phyloP scores from a whole-genome alignment of 30 jellyfish, hydroid and myxozoan genomes.

The Hydra vulgaris region DNA sequence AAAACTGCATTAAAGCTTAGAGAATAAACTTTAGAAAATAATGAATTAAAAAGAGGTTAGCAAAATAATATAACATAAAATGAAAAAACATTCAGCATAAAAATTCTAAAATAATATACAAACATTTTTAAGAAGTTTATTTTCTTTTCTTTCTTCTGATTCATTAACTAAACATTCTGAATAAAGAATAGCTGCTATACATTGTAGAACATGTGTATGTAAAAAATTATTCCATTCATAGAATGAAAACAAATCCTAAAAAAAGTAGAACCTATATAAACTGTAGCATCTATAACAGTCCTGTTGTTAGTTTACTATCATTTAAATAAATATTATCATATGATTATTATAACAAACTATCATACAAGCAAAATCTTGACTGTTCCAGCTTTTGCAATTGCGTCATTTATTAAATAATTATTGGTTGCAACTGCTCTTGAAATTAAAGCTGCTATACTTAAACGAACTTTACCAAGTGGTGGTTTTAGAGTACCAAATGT shows the following conservation, averaged over 20 bases:
- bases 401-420: conserved; percentile 30
- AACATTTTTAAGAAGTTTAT: conserved; percentile 42
- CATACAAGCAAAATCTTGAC: conserved; percentile 62
- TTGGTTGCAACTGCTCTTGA: conserved; percentile 60
- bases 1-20: too few species aligned
- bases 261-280: not conserved
- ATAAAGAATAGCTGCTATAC: conserved; percentile 51
- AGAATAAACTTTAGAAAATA: too few species aligned
- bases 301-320: not conserved
- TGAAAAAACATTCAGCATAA: too few species aligned
- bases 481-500: conserved; percentile 80
- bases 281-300: not conserved
- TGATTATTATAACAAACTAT: not conserved
- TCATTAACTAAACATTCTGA: conserved; percentile 21
- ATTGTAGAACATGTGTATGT: conserved; percentile 62
- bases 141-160: conserved; percentile 8
- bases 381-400: conserved; percentile 67
- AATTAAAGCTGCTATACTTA: conserved; percentile 69
- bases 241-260: conserved; percentile 71
- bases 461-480: conserved; percentile 86
- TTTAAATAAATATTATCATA: not conserved
- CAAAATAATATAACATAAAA: too few species aligned
- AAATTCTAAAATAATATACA: conserved; percentile 18
- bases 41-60: too few species aligned
- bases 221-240: conserved; percentile 93